These are phyloP conservation scores for Neostethus bicornis DNA, from an alignment of 2,797 vertebrate genomes.

Conservation along the genomic window DNA sequence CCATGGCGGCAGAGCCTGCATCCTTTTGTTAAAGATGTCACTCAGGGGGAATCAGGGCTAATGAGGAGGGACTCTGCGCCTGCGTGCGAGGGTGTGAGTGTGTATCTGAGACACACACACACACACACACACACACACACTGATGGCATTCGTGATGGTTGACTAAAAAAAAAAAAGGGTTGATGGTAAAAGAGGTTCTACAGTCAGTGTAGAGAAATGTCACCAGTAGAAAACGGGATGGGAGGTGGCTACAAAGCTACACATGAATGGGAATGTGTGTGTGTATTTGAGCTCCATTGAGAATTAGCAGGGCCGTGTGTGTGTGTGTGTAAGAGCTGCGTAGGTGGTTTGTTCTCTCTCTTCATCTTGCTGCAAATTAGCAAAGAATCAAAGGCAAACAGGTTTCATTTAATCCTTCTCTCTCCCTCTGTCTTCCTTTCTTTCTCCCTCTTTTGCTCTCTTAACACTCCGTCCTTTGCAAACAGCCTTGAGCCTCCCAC, in stretches of 20 bases:
- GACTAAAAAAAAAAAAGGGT: slow-evolving; percentile 27
- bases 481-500: slow-evolving; percentile 77
- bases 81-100: slow-evolving; percentile 43
- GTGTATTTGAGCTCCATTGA: slow-evolving; percentile 54
- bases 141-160: slow-evolving; percentile 58
- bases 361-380: slow-evolving; percentile 76
- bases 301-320: slow-evolving; percentile 39
- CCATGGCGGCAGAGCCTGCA: slow-evolving; percentile 81
- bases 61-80: slow-evolving; percentile 78
- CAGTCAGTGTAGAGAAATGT: slow-evolving; percentile 54
- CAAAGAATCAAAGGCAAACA: slow-evolving; percentile 74
- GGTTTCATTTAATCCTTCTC: slow-evolving; percentile 71
- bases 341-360: slow-evolving; percentile 71
- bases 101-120: slow-evolving; percentile 64
- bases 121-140: too few species aligned
- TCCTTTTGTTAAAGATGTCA: slow-evolving; percentile 83
- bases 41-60: slow-evolving; percentile 81
- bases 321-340: slow-evolving; percentile 56
- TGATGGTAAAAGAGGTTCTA: slow-evolving; percentile 38
- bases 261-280: slow-evolving; percentile 39
- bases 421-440: slow-evolving; percentile 41
- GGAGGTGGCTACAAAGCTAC: slow-evolving; percentile 42
- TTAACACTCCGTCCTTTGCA: slow-evolving; percentile 61
- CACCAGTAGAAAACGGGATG: slow-evolving; percentile 46
- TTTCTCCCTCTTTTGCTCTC: slow-evolving; percentile 35